Evolutionary conservation across 35 echinoderm and acorn worm genomes (phyloP).

Genomic region (Holothuria glaberrima): DNA sequence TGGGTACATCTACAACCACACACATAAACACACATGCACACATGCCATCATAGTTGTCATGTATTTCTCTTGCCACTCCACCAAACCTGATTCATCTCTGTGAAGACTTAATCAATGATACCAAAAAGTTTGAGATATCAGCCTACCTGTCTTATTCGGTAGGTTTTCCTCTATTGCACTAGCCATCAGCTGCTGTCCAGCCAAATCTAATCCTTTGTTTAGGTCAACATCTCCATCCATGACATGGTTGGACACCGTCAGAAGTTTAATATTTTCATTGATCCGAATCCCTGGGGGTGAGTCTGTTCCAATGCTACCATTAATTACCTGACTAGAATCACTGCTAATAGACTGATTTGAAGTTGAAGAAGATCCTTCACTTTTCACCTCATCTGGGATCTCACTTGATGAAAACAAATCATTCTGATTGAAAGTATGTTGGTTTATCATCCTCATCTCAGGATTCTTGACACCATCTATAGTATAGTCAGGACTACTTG

Average conservation of each 20-base stretch:
- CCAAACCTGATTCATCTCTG: background rate
- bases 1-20: too few relatives aligned
- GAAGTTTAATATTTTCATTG: slow-evolving; percentile 60
- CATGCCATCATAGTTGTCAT: too few relatives aligned
- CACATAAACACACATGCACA: too few relatives aligned
- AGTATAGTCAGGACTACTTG: too few relatives aligned
- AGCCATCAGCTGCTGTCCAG: slow-evolving; percentile 51
- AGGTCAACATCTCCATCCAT: slow-evolving; percentile 14
- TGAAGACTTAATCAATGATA: background rate
- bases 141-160: background rate
- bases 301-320: background rate
- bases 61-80: background rate
- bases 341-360: too few relatives aligned
- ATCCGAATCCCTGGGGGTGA: slow-evolving; percentile 61
- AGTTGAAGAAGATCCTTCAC: too few relatives aligned
- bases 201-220: slow-evolving; percentile 35
- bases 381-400: too few relatives aligned
- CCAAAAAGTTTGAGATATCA: background rate
- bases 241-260: slow-evolving; percentile 36
- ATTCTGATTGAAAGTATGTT: too few relatives aligned
- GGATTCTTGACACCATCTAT: too few relatives aligned
- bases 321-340: too few relatives aligned
- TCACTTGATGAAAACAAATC: too few relatives aligned
- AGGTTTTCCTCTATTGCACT: slow-evolving; percentile 60
- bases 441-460: too few relatives aligned